Evolutionary conservation across 1,140 invertebrate genomes (phyloP), one percentile per base, ranked within the genome.

Genomic region (Sitobion miscanthi): DNA sequence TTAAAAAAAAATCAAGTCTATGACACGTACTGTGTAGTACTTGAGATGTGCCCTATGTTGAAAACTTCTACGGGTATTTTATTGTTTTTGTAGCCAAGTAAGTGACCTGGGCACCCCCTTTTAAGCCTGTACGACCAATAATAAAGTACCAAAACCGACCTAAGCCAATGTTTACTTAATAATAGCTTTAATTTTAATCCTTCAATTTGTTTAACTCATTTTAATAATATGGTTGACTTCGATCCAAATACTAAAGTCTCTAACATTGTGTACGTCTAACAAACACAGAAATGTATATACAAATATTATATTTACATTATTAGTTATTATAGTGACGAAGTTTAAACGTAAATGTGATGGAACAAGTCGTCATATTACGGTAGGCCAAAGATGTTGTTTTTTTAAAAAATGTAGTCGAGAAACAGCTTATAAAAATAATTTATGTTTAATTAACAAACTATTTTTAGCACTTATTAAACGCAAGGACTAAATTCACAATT

Each of bases 1-100:
- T 69, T 69, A 47, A 90, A 47, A 69, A 90, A 62, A 87, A 52
- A 88, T 42, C 35, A 90, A 69, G 89, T 90, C 57, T 5, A 90
- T 21, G 89, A 69, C 89, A 45, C 54, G 38, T 62, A 90, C 88
- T 62, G 35, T 30, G 35, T 62, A 57, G 14, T 57, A 90, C 54
- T 90, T 30, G 52, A 62, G 54, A 21, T 57, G 54, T 57, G 49
- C 21, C n/a, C 35, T 57, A 54, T n/a, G 54, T 90, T 45, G 49
- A 90, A 90, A 69, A 90, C 54, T 45, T 90, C 38, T 42, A 45
- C 5, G 5, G 54, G 62, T 38, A 54, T 57, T 57, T 57, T 57
- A 54, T 25, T 57, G 49, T 89, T 38, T 89, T 89, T 57, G 54
- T 38, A 42, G 21, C 23, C 35, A 54, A 57, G 52, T 57, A 57